These are phyloP conservation scores for Spheniscus humboldti DNA, from an alignment of 2,797 vertebrate genomes.

Conservation along the genomic window DNA sequence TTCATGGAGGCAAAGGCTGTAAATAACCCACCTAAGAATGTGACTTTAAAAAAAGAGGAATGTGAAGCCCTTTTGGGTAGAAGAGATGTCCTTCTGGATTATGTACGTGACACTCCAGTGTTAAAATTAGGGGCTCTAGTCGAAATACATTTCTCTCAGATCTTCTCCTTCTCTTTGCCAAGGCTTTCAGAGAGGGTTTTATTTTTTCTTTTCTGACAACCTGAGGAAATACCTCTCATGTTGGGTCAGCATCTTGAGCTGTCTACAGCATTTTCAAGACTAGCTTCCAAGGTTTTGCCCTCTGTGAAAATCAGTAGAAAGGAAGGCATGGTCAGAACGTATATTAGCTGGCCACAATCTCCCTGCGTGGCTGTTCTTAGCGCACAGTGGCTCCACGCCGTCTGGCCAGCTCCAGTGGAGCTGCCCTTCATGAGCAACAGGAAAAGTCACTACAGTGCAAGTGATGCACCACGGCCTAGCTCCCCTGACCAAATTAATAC, in stretches of 20 bases:
- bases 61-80: conserved; percentile 16
- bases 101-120: not conserved
- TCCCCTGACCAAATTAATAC: not conserved
- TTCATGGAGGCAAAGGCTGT: not conserved
- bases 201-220: not conserved
- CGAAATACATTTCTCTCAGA: not conserved
- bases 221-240: conserved; percentile 43
- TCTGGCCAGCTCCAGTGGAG: not conserved
- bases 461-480: not conserved
- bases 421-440: not conserved
- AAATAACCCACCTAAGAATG: conserved; percentile 12
- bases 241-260: conserved; percentile 55
- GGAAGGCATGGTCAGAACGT: not conserved
- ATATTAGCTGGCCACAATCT: not conserved
- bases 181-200: not conserved
- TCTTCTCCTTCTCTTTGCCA: not conserved
- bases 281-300: not conserved
- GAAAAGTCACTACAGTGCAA: not conserved
- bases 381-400: not conserved
- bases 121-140: conserved; percentile 16
- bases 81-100: conserved; percentile 20
- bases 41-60: not conserved
- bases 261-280: conserved; percentile 26
- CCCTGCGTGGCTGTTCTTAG: not conserved
- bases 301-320: conserved; percentile 25